Conservation (phyloP, 2,888 invertebrate genomes). For the Galeopsomyia nigrocyanea region DNA sequence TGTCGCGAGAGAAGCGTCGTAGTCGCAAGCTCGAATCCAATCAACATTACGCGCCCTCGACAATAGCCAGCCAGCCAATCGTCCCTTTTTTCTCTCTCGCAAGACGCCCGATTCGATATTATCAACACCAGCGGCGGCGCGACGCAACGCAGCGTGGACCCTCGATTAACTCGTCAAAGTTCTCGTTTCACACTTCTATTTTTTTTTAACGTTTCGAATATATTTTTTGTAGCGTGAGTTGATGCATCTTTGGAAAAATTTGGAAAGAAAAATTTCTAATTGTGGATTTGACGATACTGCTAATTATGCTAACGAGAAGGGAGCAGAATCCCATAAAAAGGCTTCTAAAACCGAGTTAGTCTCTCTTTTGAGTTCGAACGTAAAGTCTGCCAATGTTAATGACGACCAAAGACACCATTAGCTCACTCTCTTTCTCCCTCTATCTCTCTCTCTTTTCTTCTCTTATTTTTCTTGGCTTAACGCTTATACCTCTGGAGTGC, state of each 20-base stretch:
- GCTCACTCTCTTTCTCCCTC: constrained; percentile 45
- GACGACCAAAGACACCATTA: constrained; percentile 60
- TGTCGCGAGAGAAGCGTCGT: constrained; percentile 55
- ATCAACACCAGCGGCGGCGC: constrained; percentile 54
- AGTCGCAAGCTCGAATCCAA: constrained; percentile 66
- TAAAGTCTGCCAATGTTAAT: constrained; percentile 63
- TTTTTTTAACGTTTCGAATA: too few relatives aligned
- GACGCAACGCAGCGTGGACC: constrained; percentile 26
- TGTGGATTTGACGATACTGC: too few relatives aligned
- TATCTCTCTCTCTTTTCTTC: constrained; percentile 1
- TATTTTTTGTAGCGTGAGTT: too few relatives aligned
- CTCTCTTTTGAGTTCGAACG: constrained; percentile 6
- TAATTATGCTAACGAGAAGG: constrained; percentile 69
- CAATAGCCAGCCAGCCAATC: constrained; percentile 68
- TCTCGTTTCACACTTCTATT: too few relatives aligned
- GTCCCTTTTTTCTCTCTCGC: constrained; percentile 32
- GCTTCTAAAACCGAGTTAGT: constrained; percentile 62
- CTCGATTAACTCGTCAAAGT: constrained; percentile 52
- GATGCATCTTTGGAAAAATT: too few relatives aligned
- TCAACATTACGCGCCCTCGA: constrained; percentile 66
- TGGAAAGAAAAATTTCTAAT: too few relatives aligned
- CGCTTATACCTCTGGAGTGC: not conserved
- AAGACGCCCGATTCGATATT: constrained; percentile 52
- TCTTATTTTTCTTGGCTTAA: constrained; percentile 11
- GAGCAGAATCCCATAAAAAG: constrained; percentile 56